Evolutionary conservation across 2,113 vertebrate genomes (phyloP).

Genomic region (Morone saxatilis): DNA sequence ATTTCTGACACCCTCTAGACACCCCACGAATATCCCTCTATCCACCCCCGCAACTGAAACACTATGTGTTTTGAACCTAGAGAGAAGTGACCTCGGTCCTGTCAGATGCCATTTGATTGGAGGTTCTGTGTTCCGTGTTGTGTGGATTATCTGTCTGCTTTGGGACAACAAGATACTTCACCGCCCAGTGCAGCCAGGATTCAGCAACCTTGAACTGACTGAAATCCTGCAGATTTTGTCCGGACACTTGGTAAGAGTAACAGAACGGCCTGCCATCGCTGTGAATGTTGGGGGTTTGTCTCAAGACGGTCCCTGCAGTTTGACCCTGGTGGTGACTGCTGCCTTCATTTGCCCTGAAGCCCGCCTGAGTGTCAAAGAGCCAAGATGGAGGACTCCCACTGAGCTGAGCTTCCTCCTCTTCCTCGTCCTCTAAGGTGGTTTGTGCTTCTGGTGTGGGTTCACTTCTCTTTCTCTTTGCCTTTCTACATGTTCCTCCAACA

Average conservation of each 20-base stretch:
- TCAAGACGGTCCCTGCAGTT: fast-evolving
- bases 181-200: slow-evolving; percentile 61
- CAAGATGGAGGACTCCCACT: slow-evolving; percentile 67
- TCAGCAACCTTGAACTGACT: slow-evolving; percentile 34
- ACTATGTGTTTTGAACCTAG: fast-evolving
- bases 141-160: not conserved
- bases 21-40: too few relatives aligned
- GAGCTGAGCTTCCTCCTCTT: not conserved
- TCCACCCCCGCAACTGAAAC: not conserved
- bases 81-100: fast-evolving
- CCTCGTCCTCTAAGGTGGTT: not conserved
- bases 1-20: too few relatives aligned
- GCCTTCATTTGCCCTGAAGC: not conserved
- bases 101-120: not conserved
- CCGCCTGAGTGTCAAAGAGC: slow-evolving; percentile 55
- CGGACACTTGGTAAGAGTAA: slow-evolving; percentile 51
- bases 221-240: slow-evolving; percentile 59
- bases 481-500: not conserved
- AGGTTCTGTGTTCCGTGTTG: not conserved
- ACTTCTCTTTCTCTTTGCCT: slow-evolving; percentile 57
- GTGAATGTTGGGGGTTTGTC: slow-evolving; percentile 30
- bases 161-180: slow-evolving; percentile 59
- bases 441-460: not conserved
- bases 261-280: slow-evolving; percentile 36
- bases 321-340: not conserved